Conservation (phyloP, 2,113 vertebrate species). For the Plotosus lineatus region DNA sequence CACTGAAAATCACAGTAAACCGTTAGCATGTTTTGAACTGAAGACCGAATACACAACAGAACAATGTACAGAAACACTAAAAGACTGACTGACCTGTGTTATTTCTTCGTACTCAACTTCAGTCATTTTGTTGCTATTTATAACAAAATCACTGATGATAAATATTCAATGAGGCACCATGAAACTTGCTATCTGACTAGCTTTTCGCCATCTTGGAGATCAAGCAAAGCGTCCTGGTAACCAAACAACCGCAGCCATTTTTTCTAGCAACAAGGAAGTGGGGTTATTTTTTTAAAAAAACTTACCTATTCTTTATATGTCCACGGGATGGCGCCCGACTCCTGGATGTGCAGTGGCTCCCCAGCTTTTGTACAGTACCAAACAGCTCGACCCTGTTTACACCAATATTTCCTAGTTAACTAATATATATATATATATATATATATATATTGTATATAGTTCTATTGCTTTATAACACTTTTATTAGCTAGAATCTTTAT, state of each 20-base stretch:
- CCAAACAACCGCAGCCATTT: conserved; percentile 61
- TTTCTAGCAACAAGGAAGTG: conserved; percentile 49
- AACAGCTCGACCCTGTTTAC: background rate
- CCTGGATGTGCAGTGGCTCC: background rate
- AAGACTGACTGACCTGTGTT: conserved; percentile 62
- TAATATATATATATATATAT: too few relatives aligned
- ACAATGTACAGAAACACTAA: background rate
- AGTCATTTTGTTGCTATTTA: background rate
- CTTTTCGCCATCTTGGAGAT: conserved; percentile 66
- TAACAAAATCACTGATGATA: background rate
- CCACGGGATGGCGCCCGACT: conserved; percentile 38
- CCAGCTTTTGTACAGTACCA: background rate
- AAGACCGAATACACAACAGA: background rate
- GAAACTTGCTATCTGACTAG: background rate
- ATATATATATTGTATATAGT: background rate
- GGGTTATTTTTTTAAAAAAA: background rate
- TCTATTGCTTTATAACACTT: background rate
- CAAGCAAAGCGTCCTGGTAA: conserved; percentile 63
- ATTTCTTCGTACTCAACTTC: conserved; percentile 71
- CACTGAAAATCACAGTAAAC: background rate
- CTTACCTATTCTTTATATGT: background rate
- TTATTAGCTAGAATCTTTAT: too few relatives aligned
- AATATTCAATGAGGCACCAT: background rate
- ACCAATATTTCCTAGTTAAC: background rate
- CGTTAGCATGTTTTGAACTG: background rate